Base-by-base conservation (phyloP, 2,113 vertebrate genomes). In the Melospiza georgiana region DNA sequence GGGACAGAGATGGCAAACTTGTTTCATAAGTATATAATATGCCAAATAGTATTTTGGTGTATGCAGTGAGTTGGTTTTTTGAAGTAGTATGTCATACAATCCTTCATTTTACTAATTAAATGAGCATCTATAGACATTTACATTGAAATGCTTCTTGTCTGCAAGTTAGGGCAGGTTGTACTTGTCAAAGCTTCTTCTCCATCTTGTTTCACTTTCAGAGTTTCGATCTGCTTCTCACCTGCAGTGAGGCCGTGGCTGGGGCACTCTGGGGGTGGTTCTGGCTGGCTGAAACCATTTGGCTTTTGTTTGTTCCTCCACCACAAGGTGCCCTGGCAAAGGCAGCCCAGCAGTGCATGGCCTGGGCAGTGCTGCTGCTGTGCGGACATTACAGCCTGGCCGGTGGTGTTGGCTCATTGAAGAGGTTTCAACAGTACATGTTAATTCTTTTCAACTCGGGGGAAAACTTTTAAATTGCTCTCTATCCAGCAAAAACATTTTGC, bases 301-400 rank as follows among this genome's bases (percentile, higher is more conserved):
- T 86, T 73, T 83, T 3, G 2, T 82, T 75, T 74, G 4, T 31
- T 66, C 28, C 22, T 69, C 17, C 21, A 10, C n/a, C 41, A 23
- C 0, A 8, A 54, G 31, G 9, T 0, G 4, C 33, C 16, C 41
- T 5, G 2, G 11, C 15, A 14, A 54, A 8, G 30, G 27, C 48
- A 79, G 46, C 51, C 81, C 67, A 73, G 49, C 28, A n/a, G 17
- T 0, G 2, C 3, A 0, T 7, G 55, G 15, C 37, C 57, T 82
- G 77, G 35, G 19, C 39, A 18, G 51, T 9, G 11, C 1, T 63
- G 55, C 30, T 81, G 44, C 31, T 25, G 15, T 22, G 52, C 15
- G 51, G 87, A 4, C 51, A 6, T 11, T 54, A 2, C 10, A 41
- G 21, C 18, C 59, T 54, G 23, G 8, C 46, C 52, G n/a, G 9